Evolutionary conservation across 1,140 invertebrate species (phyloP).

Genomic region (fruit fly (Drosophila melanogaster)): Release_6_plus_ISO1_MT NT_033777.3:11532501-11533000

Average conservation of each 20-base stretch:
- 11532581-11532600: slow-evolving; percentile 77
- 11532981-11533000: background rate
- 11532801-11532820: slow-evolving; percentile 68
- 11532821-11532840: slow-evolving; percentile 75
- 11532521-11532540: slow-evolving; percentile 2
- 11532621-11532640: slow-evolving; percentile 61
- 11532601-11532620: slow-evolving; percentile 83
- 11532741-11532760: slow-evolving; percentile 79
- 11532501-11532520: too few relatives aligned
- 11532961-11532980: slow-evolving; percentile 18
- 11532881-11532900: slow-evolving; percentile 28
- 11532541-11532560: slow-evolving; percentile 43
- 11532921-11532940: slow-evolving; percentile 82
- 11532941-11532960: slow-evolving; percentile 65
- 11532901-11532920: slow-evolving; percentile 46
- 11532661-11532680: background rate
- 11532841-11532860: slow-evolving; percentile 12
- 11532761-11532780: slow-evolving; percentile 53
- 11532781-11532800: too few relatives aligned
- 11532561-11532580: slow-evolving; percentile 81
- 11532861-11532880: slow-evolving; percentile 36
- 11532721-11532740: slow-evolving; percentile 79
- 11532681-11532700: background rate
- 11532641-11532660: slow-evolving; percentile 13
- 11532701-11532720: slow-evolving; percentile 39